Conservation (phyloP, 2,797 vertebrate genomes). For the Erpetoichthys calabaricus region DNA sequence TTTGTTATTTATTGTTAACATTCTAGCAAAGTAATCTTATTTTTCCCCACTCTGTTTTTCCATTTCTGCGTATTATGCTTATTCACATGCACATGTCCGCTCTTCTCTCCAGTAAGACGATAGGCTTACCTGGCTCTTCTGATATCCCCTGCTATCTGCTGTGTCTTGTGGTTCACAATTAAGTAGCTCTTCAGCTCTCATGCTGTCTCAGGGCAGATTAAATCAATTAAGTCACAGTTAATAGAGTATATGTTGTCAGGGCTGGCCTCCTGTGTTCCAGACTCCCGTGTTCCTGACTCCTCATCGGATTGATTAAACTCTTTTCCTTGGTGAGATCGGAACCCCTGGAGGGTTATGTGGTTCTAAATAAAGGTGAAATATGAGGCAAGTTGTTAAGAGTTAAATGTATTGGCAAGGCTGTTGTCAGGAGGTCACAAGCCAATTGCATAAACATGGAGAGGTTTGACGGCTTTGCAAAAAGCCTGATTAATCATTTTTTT, state of each 20-base stretch:
- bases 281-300: neutral
- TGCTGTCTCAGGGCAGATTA: slow-evolving; percentile 19
- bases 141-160: slow-evolving; percentile 10
- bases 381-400: neutral
- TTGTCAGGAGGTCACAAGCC: no score
- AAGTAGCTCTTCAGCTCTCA: slow-evolving; percentile 17
- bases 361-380: neutral
- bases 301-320: slow-evolving; percentile 2
- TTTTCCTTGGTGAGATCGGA: neutral
- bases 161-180: slow-evolving; percentile 21
- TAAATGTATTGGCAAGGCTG: no score
- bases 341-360: neutral
- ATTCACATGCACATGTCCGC: no score
- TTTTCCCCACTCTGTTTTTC: no score
- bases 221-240: slow-evolving; percentile 23
- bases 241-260: slow-evolving; percentile 12
- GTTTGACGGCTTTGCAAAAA: no score
- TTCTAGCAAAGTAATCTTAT: no score
- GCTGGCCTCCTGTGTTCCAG: slow-evolving; percentile 5
- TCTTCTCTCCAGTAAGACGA: neutral
- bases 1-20: no score
- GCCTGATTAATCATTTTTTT: no score
- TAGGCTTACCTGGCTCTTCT: slow-evolving; percentile 10
- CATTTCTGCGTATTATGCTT: no score
- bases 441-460: no score